Conservation (phyloP, 2,113 vertebrate genomes). For the Octodon degus region DNA sequence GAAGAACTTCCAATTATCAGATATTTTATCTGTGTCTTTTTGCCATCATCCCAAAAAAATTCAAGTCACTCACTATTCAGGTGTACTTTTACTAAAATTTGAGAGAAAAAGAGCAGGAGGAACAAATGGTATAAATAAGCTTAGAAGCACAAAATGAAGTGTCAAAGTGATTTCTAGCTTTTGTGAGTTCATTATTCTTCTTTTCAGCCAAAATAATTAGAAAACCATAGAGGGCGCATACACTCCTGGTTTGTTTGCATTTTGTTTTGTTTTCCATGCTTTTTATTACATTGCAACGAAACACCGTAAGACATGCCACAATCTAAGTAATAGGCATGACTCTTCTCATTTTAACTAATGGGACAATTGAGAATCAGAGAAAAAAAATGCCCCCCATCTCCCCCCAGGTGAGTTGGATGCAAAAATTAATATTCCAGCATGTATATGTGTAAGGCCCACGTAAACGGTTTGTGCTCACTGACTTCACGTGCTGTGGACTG, state of each 20-base stretch:
- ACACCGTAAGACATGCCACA: not conserved
- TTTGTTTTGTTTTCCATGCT: not conserved
- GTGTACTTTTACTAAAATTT: constrained; percentile 5
- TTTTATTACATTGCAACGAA: not conserved
- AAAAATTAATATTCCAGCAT: constrained; percentile 16
- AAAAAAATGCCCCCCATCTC: not conserved
- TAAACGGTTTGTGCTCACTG: not conserved
- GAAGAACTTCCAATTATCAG: not conserved
- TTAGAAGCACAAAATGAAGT: not conserved
- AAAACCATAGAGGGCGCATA: not conserved
- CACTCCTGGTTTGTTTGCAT: not conserved
- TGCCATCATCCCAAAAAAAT: not conserved
- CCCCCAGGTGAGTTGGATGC: not conserved
- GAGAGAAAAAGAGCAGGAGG: not conserved
- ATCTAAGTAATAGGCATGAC: not conserved
- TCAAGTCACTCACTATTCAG: not conserved
- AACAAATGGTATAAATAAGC: not conserved
- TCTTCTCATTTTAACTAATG: not conserved
- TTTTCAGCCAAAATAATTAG: constrained; percentile 28
- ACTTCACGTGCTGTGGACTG: not conserved
- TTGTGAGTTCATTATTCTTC: not conserved
- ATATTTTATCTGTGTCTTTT: constrained; percentile 13
- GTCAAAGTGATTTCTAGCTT: not conserved
- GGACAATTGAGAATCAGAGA: not conserved
- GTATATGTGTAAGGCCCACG: not conserved